Evolutionary conservation across 2,113 vertebrate genomes (phyloP), one percentile per base, ranked within the genome.

Genomic region (Hippocampus zosterae): DNA sequence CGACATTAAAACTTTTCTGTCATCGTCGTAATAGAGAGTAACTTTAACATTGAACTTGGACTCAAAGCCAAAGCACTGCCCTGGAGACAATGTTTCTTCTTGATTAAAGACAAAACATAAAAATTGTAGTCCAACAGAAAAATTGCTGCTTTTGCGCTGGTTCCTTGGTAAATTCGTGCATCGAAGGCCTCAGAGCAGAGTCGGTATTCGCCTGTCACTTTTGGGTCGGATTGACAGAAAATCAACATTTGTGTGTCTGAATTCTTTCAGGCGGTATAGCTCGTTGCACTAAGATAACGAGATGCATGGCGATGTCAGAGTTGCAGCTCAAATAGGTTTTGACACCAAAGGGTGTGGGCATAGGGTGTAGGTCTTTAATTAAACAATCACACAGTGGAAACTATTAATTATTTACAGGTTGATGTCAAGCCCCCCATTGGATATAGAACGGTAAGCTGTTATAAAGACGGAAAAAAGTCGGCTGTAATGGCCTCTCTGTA

Each of bases 21-120:
- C 69, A 74, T 64, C 42, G 21, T 57, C 23, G 48, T 65, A 80
- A 57, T n/a, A 70, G 48, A 50, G 42, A 70, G 73, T 62, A 81
- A 53, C 42, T 67, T 27, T 76, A 65, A 85, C 70, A 79, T 82
- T 80, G 75, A 85, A 76, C 76, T 55, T 15, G 19, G 33, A 78
- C 68, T 85, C 56, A 70, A 79, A 85, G 68, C 68, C 53, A 65
- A 69, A 79, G 50, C 48, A 42, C 9, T 61, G 68, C 68, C 71
- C 69, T 66, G 27, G 0, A 55, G 75, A 23, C 9, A 25, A 23
- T 11, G n/a, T 56, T 56, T 8, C n/a, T 23, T 56, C 21, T n/a
- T 9, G 3, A 57, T 57, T 57, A 21, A 8, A 53, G 19, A 53
- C 52, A 53, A 50, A 77, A 66, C 33, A 63, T 76, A 74, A 55